Percentiles rank a stretch among this genome's conserved stretches.
Conservation (phyloP, 2,888 invertebrate genomes). For the Melitaea athalia region DNA sequence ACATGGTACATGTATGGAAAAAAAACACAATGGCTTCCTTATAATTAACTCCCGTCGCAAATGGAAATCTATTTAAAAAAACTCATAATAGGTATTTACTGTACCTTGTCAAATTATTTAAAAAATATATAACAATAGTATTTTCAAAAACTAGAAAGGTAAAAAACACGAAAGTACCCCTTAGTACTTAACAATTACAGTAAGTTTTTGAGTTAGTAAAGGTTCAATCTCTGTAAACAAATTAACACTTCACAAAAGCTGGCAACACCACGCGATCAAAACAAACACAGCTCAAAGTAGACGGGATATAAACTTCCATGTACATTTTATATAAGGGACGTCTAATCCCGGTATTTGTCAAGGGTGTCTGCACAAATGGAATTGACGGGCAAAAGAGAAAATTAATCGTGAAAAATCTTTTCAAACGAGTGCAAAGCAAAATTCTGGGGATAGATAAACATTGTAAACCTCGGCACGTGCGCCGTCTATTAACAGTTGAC, state of each 20-base stretch:
- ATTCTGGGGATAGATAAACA: conserved; percentile 51
- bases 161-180: too few relatives aligned
- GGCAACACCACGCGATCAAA: conserved; percentile 24
- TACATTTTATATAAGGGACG: conserved; percentile 11
- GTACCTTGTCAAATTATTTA: too few relatives aligned
- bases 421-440: conserved; percentile 51
- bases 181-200: too few relatives aligned
- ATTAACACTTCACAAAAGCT: neutral
- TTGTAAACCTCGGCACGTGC: conserved; percentile 76
- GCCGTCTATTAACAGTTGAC: conserved; percentile 77
- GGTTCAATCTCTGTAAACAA: too few relatives aligned
- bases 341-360: conserved; percentile 78
- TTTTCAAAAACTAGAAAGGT: too few relatives aligned
- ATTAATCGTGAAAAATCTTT: conserved; percentile 80
- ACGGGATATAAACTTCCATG: conserved; percentile 3
- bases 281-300: conserved; percentile 40
- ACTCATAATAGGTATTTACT: too few relatives aligned
- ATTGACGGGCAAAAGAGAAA: conserved; percentile 75
- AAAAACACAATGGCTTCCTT: too few relatives aligned
- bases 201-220: too few relatives aligned
- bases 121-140: too few relatives aligned
- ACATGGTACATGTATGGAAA: too few relatives aligned
- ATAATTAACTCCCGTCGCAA: too few relatives aligned
- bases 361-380: conserved; percentile 77
- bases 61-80: too few relatives aligned